Evolutionary conservation across 53 echinoderm and acorn worm genomes (phyloP), one percentile per base, ranked within the genome.

Genomic region (Glandiceps talaboti): DNA sequence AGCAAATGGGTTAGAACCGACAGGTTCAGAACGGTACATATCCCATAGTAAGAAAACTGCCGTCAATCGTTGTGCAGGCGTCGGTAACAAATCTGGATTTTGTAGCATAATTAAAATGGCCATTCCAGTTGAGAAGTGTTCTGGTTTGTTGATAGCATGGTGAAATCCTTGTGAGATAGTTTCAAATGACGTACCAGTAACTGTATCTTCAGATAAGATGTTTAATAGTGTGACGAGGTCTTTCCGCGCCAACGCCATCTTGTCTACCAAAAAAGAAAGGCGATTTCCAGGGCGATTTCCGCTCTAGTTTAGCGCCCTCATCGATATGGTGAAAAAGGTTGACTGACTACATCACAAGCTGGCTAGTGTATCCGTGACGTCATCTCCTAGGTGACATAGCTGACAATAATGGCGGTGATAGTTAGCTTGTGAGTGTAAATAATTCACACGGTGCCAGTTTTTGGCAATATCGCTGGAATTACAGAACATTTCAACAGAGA

Each of bases 11-110:
- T 91, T 96, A 82, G 90, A 90, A 14, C 93, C 93, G 1, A 96
- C 91, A 10, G 97, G 86, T 14, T 96, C 97, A 32, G 85, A 83
- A 31, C 92, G 91, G 74, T 91, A 91, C 90, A 96, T 93, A 79
- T 96, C 97, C 97, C 97, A 96, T 1, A 96, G 82, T 12, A 91
- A 83, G 79, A 93, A 96, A 1, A 96, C 73, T n/a, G 93, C 97
- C 31, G 89, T 91, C 72, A 96, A 82, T 31, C 97, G 83, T 75
- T 96, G 97, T 25, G 93, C 88, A 10, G 93, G 78, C 14, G 87
- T 88, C 1, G 92, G 89, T 0, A 96, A 76, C 26, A 96, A 85
- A 75, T 96, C 97, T 32, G 85, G 90, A 28, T 93, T 96, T 31
- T 92, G 85, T 1, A 96, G 73, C 25, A 96, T 76, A 14, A 96